These are phyloP conservation scores for Solenopsis fugax DNA, from an alignment of 1,140 invertebrate genomes.

Conservation along the genomic window DNA sequence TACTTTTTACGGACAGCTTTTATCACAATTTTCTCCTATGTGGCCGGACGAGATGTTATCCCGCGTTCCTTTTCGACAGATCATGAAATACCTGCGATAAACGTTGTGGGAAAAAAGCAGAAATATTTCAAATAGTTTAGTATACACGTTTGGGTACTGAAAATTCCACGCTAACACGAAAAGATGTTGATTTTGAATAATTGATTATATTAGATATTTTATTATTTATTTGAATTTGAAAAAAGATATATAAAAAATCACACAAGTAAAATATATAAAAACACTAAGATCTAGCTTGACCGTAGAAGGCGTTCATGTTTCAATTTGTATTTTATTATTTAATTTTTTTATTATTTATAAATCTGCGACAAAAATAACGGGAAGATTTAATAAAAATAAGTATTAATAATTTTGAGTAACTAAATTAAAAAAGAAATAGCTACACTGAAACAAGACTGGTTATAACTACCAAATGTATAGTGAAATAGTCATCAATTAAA, in stretches of 20 bases:
- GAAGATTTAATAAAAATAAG: neutral
- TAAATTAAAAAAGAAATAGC: neutral
- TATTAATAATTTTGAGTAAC: neutral
- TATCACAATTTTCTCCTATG: conserved; percentile 50
- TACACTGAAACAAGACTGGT: too few relatives aligned
- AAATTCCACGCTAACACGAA: neutral
- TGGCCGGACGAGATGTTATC: neutral
- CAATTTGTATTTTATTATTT: neutral
- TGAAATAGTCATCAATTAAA: too few relatives aligned
- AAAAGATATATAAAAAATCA: too few relatives aligned
- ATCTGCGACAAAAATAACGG: neutral
- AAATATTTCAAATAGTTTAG: neutral
- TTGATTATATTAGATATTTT: neutral
- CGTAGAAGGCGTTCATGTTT: too few relatives aligned
- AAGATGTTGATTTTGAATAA: neutral
- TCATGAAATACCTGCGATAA: conserved; percentile 4
- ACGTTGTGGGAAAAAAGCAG: too few relatives aligned
- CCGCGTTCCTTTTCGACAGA: neutral
- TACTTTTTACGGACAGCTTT: conserved; percentile 60
- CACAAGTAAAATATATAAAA: too few relatives aligned
- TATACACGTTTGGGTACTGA: neutral
- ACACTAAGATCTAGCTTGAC: too few relatives aligned
- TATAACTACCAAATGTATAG: too few relatives aligned
- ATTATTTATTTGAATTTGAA: too few relatives aligned
- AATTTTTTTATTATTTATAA: neutral